Evolutionary conservation across 2,113 vertebrate genomes (phyloP), one percentile per base, ranked within the genome.

Genomic region (Paracanthobrama guichenoti): DNA sequence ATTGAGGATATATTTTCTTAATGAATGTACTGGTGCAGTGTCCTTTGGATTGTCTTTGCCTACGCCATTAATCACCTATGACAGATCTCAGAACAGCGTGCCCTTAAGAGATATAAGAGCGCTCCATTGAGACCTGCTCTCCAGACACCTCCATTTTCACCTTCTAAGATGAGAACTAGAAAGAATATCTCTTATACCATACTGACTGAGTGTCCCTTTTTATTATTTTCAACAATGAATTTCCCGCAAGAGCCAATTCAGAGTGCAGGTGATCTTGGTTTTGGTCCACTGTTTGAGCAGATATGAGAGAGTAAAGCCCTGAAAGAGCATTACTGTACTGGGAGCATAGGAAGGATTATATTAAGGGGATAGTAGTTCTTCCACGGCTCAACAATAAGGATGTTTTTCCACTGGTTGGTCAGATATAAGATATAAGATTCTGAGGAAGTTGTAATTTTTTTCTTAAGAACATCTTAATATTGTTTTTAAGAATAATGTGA

Each of bases 21-120:
- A 77, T 53, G 62, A 62, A 46, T 13, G 79, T n/a, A 53, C 26
- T 8, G 55, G 31, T 22, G 24, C 13, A 71, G 48, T 46, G n/a
- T 72, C 73, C 31, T 57, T 26, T 9, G 79, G 26, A 13, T 71
- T 77, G 48, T 44, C 31, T 74, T 80, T 50, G 57, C 42, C 39
- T 67, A 53, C 3, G 31, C 24, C 83, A 88, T 86, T 60, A 83
- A 86, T 86, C 82, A 88, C 48, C 46, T 42, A 28, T 71, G 14
- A 12, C 50, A 81, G 28, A 48, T n/a, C 24, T 22, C 10, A 73
- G 64, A 76, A 57, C 53, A 86, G 60, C 3, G 3, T 46, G 57
- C 46, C 31, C 46, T 53, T 35, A 24, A 64, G 55, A 81, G 22
- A 66, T 16, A 28, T 50, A n/a, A 16, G 22, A 72, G 73, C 35